Evolutionary conservation across 2,888 invertebrate species (phyloP).

Genomic region (Cylindroiulus punctatus): DNA sequence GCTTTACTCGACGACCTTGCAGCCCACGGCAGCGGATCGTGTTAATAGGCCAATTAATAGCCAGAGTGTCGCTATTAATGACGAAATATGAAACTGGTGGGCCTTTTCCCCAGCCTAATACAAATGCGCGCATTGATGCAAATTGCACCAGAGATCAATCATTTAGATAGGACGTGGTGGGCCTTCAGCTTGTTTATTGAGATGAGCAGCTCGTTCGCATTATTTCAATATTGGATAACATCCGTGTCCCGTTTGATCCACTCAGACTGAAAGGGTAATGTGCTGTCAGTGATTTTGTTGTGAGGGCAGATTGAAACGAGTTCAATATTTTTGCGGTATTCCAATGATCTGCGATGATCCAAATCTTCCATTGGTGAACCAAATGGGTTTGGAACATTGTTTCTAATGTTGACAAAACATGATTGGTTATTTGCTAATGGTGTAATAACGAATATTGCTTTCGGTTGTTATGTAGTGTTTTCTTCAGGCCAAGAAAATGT

Average conservation of each 20-base stretch:
- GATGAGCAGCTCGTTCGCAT: background rate
- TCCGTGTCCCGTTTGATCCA: background rate
- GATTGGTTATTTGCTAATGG: no score
- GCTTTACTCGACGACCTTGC: background rate
- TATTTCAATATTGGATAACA: conserved; percentile 8
- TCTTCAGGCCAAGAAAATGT: no score
- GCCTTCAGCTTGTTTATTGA: background rate
- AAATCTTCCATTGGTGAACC: no score
- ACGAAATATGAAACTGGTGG: conserved; percentile 11
- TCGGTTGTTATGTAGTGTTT: no score
- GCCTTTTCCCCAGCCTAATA: no score
- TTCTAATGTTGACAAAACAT: no score
- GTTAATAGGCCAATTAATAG: conserved; percentile 15
- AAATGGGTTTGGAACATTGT: no score
- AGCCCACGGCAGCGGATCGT: background rate
- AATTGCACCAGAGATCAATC: background rate
- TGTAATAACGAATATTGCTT: no score
- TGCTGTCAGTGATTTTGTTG: background rate
- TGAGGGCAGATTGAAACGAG: background rate
- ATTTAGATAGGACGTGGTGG: background rate
- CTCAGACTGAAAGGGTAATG: background rate
- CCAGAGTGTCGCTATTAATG: background rate
- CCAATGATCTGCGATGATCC: no score
- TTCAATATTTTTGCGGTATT: no score
- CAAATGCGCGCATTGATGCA: background rate